A percentile compares a stretch with the other conserved stretches of the same genome.
These are phyloP conservation scores for Nemotelus nigrinus DNA, from an alignment of 2,888 invertebrate species.

Conservation along the genomic window DNA sequence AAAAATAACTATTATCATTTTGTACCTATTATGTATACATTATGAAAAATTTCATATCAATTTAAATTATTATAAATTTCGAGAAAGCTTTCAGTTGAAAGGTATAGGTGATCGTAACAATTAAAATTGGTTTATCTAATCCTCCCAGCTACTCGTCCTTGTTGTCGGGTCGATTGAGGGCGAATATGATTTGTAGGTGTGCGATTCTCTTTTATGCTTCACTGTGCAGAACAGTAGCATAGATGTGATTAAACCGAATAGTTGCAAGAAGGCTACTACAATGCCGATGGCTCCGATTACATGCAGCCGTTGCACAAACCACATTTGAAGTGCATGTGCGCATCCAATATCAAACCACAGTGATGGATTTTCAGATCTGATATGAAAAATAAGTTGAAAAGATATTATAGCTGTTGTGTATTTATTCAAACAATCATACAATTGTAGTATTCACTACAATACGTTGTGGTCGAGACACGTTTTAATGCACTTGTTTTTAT, in stretches of 20 bases:
- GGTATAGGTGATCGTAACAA: background rate
- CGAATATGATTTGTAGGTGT: constrained; percentile 76
- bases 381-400: constrained; percentile 5
- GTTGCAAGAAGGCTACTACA: constrained; percentile 80
- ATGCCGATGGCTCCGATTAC: constrained; percentile 82
- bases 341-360: constrained; percentile 79
- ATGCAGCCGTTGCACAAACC: constrained; percentile 80
- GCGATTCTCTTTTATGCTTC: constrained; percentile 73
- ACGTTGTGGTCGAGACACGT: background rate
- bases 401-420: no score
- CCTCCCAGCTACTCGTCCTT: constrained; percentile 65
- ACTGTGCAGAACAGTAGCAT: constrained; percentile 81
- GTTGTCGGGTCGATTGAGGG: constrained; percentile 65
- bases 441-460: no score
- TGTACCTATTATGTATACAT: constrained; percentile 15
- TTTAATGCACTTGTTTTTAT: background rate
- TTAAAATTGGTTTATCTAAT: constrained; percentile 55
- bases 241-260: constrained; percentile 79
- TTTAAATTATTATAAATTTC: background rate
- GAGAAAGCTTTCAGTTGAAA: background rate
- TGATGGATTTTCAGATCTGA: constrained; percentile 66
- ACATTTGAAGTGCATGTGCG: constrained; percentile 77
- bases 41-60: background rate
- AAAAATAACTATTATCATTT: background rate
- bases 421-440: no score